Evolutionary conservation across 1,140 invertebrate genomes (phyloP).

Genomic region (Trachelipus rathkii): DNA sequence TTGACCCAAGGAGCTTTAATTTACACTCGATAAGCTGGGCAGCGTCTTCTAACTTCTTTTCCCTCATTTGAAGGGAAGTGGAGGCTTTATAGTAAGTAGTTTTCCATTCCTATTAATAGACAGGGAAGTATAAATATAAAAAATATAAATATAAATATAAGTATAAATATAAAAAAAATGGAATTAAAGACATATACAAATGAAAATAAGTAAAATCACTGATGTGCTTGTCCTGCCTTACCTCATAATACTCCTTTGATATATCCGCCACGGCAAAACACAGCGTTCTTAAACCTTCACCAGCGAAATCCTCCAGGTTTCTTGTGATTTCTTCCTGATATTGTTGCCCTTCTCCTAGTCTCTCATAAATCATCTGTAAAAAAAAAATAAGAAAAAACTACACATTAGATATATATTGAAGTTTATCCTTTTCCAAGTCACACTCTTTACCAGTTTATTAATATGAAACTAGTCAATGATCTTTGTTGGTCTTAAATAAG

Average conservation of each 20-base stretch:
- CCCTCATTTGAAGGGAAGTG: conserved; percentile 67
- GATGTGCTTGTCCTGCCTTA: neutral
- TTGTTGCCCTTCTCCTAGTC: conserved; percentile 51
- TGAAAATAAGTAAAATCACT: too few relatives aligned
- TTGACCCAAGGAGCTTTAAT: conserved; percentile 78
- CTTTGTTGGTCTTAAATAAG: too few relatives aligned
- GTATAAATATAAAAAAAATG: too few relatives aligned
- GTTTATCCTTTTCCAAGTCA: too few relatives aligned
- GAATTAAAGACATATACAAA: too few relatives aligned
- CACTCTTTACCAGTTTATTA: too few relatives aligned
- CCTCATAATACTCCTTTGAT: conserved; percentile 50
- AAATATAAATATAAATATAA: neutral
- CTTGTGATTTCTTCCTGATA: conserved; percentile 67
- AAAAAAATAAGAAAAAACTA: too few relatives aligned
- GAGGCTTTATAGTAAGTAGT: conserved; percentile 73
- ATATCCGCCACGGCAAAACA: conserved; percentile 82
- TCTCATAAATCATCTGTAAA: conserved; percentile 55
- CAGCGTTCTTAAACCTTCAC: conserved; percentile 79
- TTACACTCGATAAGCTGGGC: conserved; percentile 80
- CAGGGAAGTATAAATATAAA: too few relatives aligned
- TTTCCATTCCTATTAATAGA: conserved; percentile 62
- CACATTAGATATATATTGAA: too few relatives aligned
- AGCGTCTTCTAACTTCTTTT: conserved; percentile 74
- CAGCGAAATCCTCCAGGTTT: conserved; percentile 89
- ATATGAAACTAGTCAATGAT: too few relatives aligned